phyloP scores from a whole-genome alignment of 2,113 vertebrate genomes.

The Canis aureus region DNA sequence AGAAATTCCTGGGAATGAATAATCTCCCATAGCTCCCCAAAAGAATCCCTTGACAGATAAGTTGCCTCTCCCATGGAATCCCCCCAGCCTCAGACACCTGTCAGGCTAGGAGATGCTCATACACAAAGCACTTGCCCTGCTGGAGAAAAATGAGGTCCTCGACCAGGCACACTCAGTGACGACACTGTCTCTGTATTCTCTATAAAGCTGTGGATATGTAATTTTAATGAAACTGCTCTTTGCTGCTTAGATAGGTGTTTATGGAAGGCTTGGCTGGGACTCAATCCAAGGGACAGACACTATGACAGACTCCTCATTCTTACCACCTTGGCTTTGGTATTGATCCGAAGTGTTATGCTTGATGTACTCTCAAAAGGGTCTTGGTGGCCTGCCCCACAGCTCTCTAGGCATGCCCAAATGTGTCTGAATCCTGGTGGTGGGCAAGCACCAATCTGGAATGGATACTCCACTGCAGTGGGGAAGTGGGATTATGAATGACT shows the following conservation, averaged over 20 bases:
- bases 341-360: neutral
- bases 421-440: neutral
- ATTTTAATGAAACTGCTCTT: neutral
- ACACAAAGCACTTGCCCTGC: neutral
- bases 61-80: neutral
- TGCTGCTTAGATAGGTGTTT: neutral
- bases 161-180: neutral
- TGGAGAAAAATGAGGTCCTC: too few species aligned
- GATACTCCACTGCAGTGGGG: neutral
- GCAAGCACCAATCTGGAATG: neutral
- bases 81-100: neutral
- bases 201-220: neutral
- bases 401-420: neutral
- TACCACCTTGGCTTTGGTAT: neutral
- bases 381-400: neutral
- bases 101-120: neutral
- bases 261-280: neutral
- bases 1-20: neutral
- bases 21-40: neutral
- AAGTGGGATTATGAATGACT: neutral
- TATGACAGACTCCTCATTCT: neutral
- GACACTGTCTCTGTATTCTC: neutral
- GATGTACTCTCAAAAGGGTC: neutral
- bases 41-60: neutral
- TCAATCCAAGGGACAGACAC: neutral